phyloP scores from a whole-genome alignment of 2,888 invertebrate genomes.

The Apoda limacodes region DNA sequence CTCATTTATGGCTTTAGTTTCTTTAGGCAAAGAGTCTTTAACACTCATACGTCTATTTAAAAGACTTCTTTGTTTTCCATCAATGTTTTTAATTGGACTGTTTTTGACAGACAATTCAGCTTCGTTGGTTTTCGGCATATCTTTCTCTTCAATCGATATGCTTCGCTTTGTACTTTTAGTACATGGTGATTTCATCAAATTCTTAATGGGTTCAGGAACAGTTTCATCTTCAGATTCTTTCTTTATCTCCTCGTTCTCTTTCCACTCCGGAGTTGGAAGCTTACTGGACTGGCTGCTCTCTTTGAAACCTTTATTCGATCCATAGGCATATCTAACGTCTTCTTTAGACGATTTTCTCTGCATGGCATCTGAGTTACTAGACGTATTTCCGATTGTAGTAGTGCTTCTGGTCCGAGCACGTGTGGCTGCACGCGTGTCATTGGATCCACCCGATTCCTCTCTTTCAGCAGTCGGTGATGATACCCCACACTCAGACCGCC shows the following conservation, averaged over 20 bases:
- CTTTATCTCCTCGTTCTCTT: slow-evolving; percentile 72
- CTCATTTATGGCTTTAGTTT: neutral
- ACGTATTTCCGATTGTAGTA: slow-evolving; percentile 76
- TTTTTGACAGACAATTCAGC: slow-evolving; percentile 22
- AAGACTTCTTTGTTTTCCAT: slow-evolving; percentile 33
- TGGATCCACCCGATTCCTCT: slow-evolving; percentile 75
- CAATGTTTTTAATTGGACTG: slow-evolving; percentile 38
- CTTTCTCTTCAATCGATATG: slow-evolving; percentile 48
- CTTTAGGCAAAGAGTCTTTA: slow-evolving; percentile 21
- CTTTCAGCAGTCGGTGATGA: slow-evolving; percentile 79
- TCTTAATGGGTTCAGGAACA: slow-evolving; percentile 33
- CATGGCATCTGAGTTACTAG: slow-evolving; percentile 70
- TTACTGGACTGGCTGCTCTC: slow-evolving; percentile 71
- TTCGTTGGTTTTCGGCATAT: slow-evolving; percentile 24
- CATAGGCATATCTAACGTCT: slow-evolving; percentile 35
- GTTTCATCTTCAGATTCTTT: slow-evolving; percentile 48
- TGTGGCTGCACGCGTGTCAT: slow-evolving; percentile 55
- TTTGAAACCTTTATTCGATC: slow-evolving; percentile 63
- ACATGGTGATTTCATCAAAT: slow-evolving; percentile 30
- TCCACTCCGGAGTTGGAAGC: slow-evolving; percentile 72
- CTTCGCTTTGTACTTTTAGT: slow-evolving; percentile 26
- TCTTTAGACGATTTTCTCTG: slow-evolving; percentile 61
- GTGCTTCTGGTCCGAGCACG: slow-evolving; percentile 77
- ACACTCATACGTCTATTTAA: slow-evolving; percentile 30
- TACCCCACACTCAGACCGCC: slow-evolving; percentile 78